phyloP scores from a whole-genome alignment of 2,888 invertebrate genomes.

The Heteropelma amictum region DNA sequence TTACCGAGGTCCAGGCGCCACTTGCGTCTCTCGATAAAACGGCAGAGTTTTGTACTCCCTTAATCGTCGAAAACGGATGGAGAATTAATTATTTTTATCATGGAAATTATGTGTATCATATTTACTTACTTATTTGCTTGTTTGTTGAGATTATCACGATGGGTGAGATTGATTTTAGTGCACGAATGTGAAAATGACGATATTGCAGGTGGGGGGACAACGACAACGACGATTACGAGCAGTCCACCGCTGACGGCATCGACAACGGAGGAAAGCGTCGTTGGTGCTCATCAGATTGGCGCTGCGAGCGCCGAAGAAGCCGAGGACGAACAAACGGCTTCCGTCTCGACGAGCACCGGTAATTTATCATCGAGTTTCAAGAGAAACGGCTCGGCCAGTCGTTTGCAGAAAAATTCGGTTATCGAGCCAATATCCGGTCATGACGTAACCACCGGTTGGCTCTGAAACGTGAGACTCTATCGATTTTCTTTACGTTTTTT shows the following conservation, averaged over 20 bases:
- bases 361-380: slow-evolving; percentile 69
- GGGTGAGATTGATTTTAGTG: too few relatives aligned
- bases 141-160: too few relatives aligned
- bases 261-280: slow-evolving; percentile 80
- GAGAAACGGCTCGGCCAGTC: slow-evolving; percentile 81
- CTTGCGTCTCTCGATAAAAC: too few relatives aligned
- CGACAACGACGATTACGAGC: slow-evolving; percentile 49
- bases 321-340: slow-evolving; percentile 54
- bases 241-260: slow-evolving; percentile 79
- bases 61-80: too few relatives aligned
- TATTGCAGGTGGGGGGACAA: slow-evolving; percentile 40
- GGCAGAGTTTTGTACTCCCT: too few relatives aligned
- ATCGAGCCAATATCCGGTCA: slow-evolving; percentile 88
- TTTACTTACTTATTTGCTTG: too few relatives aligned
- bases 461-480: slow-evolving; percentile 72
- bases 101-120: too few relatives aligned
- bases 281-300: slow-evolving; percentile 56
- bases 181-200: neutral
- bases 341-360: slow-evolving; percentile 49
- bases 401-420: slow-evolving; percentile 84
- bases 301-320: slow-evolving; percentile 37
- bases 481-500: too few relatives aligned
- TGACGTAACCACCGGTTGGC: slow-evolving; percentile 86
- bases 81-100: too few relatives aligned
- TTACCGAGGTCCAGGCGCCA: too few relatives aligned